phyloP scores from a whole-genome alignment of 2,797 vertebrate genomes.

The Poeciliopsis presidionis region DNA sequence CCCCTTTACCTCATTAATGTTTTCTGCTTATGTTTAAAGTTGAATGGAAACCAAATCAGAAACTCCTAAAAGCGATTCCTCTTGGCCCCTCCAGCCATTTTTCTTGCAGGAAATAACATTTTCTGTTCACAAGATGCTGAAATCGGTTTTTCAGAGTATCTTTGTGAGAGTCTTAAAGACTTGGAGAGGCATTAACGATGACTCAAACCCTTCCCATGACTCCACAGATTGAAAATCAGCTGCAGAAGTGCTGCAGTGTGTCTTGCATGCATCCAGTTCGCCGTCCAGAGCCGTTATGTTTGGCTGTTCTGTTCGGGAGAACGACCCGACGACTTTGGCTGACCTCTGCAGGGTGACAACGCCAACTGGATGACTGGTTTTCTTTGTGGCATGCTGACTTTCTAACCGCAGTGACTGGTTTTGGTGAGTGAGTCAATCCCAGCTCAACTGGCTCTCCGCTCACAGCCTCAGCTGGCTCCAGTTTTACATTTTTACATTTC shows the following conservation, averaged over 20 bases:
- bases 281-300: slow-evolving; percentile 33
- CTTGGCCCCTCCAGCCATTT: neutral
- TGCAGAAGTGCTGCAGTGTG: slow-evolving; percentile 15
- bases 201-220: neutral
- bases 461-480: slow-evolving; percentile 25
- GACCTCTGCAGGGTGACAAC: slow-evolving; percentile 53
- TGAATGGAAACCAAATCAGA: neutral
- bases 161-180: neutral
- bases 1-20: neutral
- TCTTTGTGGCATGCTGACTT: slow-evolving; percentile 45
- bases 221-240: neutral
- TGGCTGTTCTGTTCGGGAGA: slow-evolving; percentile 9
- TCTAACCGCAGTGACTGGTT: slow-evolving; percentile 61
- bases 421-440: slow-evolving; percentile 57
- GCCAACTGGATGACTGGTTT: slow-evolving; percentile 51
- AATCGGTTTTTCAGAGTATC: neutral
- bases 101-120: neutral
- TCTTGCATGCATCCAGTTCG: slow-evolving; percentile 19
- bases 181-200: neutral
- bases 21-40: neutral
- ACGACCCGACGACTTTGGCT: slow-evolving; percentile 43
- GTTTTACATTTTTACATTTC: slow-evolving; percentile 49
- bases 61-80: neutral
- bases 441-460: slow-evolving; percentile 63
- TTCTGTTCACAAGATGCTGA: neutral